Conservation (phyloP, 1,140 invertebrate species). For the Macrobrachium rosenbergii region DNA sequence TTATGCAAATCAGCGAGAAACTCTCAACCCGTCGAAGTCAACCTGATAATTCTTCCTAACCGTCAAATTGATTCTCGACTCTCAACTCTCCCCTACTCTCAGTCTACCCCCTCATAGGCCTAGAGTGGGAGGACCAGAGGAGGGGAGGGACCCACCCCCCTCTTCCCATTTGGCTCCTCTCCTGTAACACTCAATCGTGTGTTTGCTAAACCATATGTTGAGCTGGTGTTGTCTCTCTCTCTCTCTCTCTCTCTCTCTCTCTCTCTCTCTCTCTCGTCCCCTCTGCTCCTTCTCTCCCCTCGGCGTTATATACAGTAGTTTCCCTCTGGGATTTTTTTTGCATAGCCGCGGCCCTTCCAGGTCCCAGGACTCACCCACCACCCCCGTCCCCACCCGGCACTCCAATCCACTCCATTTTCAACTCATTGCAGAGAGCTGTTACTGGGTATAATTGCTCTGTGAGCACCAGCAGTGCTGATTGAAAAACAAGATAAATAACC, state of each 20-base stretch:
- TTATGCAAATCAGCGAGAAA: too few species aligned
- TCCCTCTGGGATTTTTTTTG: not conserved
- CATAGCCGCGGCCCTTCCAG: too few species aligned
- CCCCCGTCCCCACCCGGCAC: too few species aligned
- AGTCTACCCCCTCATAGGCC: not conserved
- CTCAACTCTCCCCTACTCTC: not conserved
- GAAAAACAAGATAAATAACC: too few species aligned
- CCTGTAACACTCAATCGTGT: not conserved
- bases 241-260: slow-evolving; percentile 30
- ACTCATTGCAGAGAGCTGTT: too few species aligned
- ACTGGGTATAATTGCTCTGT: too few species aligned
- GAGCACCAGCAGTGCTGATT: too few species aligned
- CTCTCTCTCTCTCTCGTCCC: not conserved
- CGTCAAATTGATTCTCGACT: not conserved
- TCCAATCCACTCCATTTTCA: too few species aligned
- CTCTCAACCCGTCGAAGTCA: too few species aligned
- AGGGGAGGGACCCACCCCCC: not conserved
- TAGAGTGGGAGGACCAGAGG: not conserved
- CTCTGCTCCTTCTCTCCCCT: not conserved
- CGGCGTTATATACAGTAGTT: not conserved
- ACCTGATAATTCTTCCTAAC: too few species aligned
- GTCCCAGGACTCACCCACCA: too few species aligned
- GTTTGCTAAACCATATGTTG: not conserved
- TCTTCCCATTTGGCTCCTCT: not conserved
- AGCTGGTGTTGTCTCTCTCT: not conserved